These are phyloP conservation scores for Drosophila ananassae DNA, from an alignment of 1,140 invertebrate genomes.

Conservation along the genomic window DNA sequence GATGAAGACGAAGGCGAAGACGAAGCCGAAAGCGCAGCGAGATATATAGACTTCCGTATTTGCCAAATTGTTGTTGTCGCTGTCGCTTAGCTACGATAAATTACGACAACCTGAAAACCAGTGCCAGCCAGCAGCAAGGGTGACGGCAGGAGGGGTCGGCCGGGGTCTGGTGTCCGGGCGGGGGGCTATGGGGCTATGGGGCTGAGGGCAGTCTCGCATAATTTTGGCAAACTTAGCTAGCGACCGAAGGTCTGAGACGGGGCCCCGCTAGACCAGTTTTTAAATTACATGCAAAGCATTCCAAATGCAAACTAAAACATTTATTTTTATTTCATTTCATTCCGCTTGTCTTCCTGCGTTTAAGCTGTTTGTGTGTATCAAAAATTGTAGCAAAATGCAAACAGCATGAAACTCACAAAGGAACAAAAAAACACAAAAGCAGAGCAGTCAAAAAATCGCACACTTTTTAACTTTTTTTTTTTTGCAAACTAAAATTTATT, in stretches of 20 bases:
- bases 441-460: slow-evolving; percentile 61
- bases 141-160: slow-evolving; percentile 13
- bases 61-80: slow-evolving; percentile 53
- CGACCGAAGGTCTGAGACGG: slow-evolving; percentile 56
- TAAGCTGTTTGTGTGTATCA: slow-evolving; percentile 65
- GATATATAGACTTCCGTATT: slow-evolving; percentile 77
- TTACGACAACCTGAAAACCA: slow-evolving; percentile 66
- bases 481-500: slow-evolving; percentile 78
- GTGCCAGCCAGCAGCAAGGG: background rate
- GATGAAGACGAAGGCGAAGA: slow-evolving; percentile 29
- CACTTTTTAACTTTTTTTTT: slow-evolving; percentile 49
- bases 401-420: slow-evolving; percentile 40
- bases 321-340: slow-evolving; percentile 60
- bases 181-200: slow-evolving; percentile 16
- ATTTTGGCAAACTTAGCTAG: slow-evolving; percentile 79
- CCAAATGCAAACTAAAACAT: slow-evolving; percentile 80
- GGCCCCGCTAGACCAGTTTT: slow-evolving; percentile 70
- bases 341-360: slow-evolving; percentile 73
- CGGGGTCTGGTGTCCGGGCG: background rate
- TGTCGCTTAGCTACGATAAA: slow-evolving; percentile 56
- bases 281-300: slow-evolving; percentile 83
- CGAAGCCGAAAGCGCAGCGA: slow-evolving; percentile 54
- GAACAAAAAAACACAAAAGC: slow-evolving; percentile 32
- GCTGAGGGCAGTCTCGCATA: slow-evolving; percentile 69
- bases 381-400: slow-evolving; percentile 76